phyloP scores from a whole-genome alignment of 2,797 vertebrate genomes.

The Crocidura indochinensis region DNA sequence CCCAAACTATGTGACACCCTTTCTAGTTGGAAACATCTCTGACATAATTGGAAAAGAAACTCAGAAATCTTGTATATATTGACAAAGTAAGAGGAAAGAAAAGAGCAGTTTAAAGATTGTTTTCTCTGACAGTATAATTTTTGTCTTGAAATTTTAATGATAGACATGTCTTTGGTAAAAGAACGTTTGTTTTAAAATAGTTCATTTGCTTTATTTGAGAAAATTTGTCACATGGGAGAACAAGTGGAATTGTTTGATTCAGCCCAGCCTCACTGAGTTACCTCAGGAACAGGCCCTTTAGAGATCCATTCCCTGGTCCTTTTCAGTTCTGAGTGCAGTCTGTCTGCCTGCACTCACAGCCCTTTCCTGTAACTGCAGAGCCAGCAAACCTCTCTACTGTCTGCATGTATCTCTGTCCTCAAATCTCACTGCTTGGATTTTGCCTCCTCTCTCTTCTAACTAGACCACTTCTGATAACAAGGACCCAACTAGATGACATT shows the following conservation, averaged over 20 bases:
- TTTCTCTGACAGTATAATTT: slow-evolving; percentile 10
- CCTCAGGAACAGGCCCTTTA: background rate
- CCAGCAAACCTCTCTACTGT: background rate
- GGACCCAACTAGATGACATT: background rate
- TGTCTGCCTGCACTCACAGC: background rate
- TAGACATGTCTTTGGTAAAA: slow-evolving; percentile 37
- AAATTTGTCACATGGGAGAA: slow-evolving; percentile 10
- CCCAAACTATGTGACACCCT: background rate
- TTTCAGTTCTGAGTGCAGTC: background rate
- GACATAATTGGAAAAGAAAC: background rate
- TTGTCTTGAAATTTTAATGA: slow-evolving; percentile 61
- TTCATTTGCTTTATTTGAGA: background rate
- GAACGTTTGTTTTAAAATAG: slow-evolving; percentile 51
- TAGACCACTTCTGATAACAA: background rate
- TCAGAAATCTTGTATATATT: slow-evolving; percentile 24
- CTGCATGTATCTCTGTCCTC: background rate
- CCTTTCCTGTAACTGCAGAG: background rate
- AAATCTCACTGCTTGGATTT: background rate
- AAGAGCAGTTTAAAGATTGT: slow-evolving; percentile 25
- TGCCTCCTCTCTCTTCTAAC: background rate
- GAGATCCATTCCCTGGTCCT: background rate
- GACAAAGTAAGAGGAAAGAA: slow-evolving; percentile 56
- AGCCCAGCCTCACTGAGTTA: background rate
- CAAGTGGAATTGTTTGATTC: background rate
- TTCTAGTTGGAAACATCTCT: slow-evolving; percentile 28